A percentile compares a stretch with the other conserved stretches of the same genome.
Evolutionary conservation across 1,140 invertebrate genomes (phyloP).

Genomic region (Drosophila quadrilineata): DNA sequence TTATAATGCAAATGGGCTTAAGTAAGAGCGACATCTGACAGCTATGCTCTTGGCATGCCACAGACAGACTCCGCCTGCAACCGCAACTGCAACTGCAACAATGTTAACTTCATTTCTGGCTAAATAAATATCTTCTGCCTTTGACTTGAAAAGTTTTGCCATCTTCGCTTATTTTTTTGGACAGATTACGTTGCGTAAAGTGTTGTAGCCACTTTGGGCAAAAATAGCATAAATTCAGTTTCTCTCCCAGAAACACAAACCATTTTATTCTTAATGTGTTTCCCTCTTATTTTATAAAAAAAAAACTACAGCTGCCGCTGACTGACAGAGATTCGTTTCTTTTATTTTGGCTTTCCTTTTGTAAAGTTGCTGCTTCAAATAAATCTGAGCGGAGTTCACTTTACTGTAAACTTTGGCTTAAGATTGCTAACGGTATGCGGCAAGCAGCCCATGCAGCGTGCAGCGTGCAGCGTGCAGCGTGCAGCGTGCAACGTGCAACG

Average conservation of each 20-base stretch:
- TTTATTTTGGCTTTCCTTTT: neutral
- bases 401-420: constrained; percentile 53
- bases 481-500: constrained; percentile 42
- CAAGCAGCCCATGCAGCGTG: neutral
- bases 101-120: constrained; percentile 48
- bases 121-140: constrained; percentile 52
- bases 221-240: constrained; percentile 54
- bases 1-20: constrained; percentile 55
- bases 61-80: constrained; percentile 1
- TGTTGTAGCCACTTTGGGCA: constrained; percentile 50
- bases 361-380: constrained; percentile 45
- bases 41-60: constrained; percentile 41
- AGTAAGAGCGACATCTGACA: constrained; percentile 19
- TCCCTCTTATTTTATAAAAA: constrained; percentile 51
- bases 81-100: constrained; percentile 22
- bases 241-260: constrained; percentile 32
- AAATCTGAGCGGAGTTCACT: constrained; percentile 56
- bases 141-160: constrained; percentile 1
- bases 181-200: constrained; percentile 24
- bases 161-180: neutral
- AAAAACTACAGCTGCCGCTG: constrained; percentile 19
- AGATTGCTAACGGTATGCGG: neutral
- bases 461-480: constrained; percentile 28
- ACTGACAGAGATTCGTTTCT: constrained; percentile 35
- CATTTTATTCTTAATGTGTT: constrained; percentile 66